phyloP scores from a whole-genome alignment of 1,140 invertebrate genomes.

The Mycetomoellerius zeteki region DNA sequence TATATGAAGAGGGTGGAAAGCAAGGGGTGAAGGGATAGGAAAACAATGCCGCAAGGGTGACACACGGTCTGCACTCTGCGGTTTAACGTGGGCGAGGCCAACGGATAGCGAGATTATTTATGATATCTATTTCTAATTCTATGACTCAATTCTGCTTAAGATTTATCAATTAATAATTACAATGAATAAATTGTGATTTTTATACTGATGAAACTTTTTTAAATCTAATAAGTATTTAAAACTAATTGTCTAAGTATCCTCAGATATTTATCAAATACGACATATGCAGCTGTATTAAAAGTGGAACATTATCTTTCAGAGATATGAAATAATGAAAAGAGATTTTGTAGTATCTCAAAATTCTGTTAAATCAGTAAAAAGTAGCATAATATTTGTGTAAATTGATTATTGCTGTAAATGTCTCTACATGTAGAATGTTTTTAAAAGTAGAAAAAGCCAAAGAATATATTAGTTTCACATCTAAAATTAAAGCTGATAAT shows the following conservation, averaged over 20 bases:
- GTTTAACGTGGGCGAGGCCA: conserved; percentile 33
- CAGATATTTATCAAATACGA: background rate
- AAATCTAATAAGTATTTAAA: background rate
- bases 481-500: background rate
- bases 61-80: background rate
- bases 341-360: background rate
- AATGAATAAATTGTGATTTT: background rate
- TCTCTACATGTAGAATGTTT: background rate
- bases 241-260: background rate
- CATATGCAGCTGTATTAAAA: background rate
- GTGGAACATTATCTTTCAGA: background rate
- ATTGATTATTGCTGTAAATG: background rate
- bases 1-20: background rate
- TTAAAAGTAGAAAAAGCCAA: background rate
- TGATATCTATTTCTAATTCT: conserved; percentile 10
- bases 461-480: background rate
- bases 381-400: background rate
- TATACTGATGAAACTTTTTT: too few relatives aligned
- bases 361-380: background rate
- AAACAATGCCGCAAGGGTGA: background rate
- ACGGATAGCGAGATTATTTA: conserved; percentile 34
- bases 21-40: background rate
- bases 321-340: background rate
- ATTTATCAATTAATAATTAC: background rate
- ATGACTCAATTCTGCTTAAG: background rate